A percentile compares a stretch with the other conserved stretches of the same genome.
Conservation (phyloP, 2,888 invertebrate species). For the Macaria liturata region DNA sequence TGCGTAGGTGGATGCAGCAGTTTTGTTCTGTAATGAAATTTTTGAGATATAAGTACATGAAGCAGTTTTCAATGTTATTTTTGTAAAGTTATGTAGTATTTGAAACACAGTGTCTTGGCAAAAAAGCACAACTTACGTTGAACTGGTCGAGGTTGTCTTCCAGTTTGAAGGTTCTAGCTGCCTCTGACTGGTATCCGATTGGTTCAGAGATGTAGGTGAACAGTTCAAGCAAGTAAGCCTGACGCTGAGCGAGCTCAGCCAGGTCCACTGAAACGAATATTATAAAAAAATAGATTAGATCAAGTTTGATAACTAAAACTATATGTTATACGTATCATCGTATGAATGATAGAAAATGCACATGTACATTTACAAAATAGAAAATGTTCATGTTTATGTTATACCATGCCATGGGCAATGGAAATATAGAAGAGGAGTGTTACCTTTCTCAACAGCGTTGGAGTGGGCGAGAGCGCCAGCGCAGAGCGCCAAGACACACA, state of each 20-base stretch:
- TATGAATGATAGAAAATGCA: no score
- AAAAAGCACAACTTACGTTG: slow-evolving; percentile 12
- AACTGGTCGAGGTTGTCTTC: slow-evolving; percentile 69
- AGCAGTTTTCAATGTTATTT: background rate
- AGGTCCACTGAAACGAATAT: slow-evolving; percentile 67
- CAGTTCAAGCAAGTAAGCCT: slow-evolving; percentile 68
- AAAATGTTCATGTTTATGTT: background rate
- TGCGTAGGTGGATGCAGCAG: no score
- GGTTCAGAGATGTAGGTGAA: slow-evolving; percentile 83
- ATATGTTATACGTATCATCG: no score
- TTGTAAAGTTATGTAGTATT: no score
- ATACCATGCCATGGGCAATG: background rate
- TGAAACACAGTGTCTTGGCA: no score
- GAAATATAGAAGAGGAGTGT: slow-evolving; percentile 3
- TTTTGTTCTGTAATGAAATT: background rate
- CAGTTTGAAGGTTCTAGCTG: slow-evolving; percentile 75
- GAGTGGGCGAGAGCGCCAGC: slow-evolving; percentile 47
- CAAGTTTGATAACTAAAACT: background rate
- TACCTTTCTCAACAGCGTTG: slow-evolving; percentile 29
- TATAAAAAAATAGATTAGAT: no score
- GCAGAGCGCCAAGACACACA: slow-evolving; percentile 42
- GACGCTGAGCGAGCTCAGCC: slow-evolving; percentile 59
- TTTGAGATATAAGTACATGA: background rate
- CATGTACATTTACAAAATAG: no score
- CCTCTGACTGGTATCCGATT: slow-evolving; percentile 65